Evolutionary conservation across 2,113 vertebrate genomes (phyloP).

Genomic region (Amia ocellicauda): DNA sequence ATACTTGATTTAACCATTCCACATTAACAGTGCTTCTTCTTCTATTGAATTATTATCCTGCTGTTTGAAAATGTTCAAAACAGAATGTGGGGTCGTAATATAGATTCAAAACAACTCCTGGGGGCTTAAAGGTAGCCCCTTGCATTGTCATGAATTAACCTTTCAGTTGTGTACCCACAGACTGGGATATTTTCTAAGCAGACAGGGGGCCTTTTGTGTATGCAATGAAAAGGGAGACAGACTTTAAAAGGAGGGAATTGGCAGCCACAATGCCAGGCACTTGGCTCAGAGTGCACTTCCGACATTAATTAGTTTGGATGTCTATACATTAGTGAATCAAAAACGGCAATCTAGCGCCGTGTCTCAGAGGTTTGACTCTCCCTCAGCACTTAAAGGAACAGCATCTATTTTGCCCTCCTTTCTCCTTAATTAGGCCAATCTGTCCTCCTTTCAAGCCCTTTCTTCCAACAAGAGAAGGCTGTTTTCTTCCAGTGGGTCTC

Average conservation of each 20-base stretch:
- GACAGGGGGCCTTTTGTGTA: conserved; percentile 13
- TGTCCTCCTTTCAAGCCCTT: too few species aligned
- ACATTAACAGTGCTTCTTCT: not conserved
- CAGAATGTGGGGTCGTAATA: not conserved
- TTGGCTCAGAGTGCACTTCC: conserved; percentile 10
- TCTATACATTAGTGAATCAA: conserved; percentile 12
- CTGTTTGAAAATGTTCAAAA: not conserved
- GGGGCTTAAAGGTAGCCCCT: not conserved
- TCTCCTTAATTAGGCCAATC: not conserved
- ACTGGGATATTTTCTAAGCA: not conserved
- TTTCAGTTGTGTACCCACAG: not conserved
- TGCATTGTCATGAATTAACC: not conserved
- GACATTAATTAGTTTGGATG: conserved; percentile 9
- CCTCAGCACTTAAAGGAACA: not conserved
- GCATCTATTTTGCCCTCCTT: not conserved
- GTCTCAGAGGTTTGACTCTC: not conserved
- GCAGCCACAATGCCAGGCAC: not conserved
- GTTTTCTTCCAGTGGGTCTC: not conserved
- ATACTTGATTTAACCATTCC: not conserved
- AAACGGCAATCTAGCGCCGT: not conserved
- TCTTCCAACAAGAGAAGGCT: too few species aligned
- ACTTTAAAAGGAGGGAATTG: not conserved
- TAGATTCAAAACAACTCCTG: not conserved
- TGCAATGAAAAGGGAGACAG: not conserved
- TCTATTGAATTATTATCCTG: not conserved